Evolutionary conservation across 2,113 vertebrate species (phyloP).

Genomic region (Forbesichthys papilliferus): DNA sequence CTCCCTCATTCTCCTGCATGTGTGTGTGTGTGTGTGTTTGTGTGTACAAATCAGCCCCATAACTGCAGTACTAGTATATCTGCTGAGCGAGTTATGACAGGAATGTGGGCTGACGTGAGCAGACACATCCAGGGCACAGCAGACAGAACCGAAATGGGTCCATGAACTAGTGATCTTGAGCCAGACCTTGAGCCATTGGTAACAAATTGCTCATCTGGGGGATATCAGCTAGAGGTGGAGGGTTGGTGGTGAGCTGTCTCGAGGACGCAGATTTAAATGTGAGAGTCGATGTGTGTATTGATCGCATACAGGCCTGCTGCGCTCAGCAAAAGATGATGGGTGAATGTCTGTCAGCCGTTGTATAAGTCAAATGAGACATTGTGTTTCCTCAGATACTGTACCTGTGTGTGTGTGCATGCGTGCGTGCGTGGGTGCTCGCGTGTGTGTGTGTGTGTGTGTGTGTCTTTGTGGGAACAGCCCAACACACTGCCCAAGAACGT

Average conservation of each 20-base stretch:
- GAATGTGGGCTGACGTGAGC: conserved; percentile 57
- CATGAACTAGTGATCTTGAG: background rate
- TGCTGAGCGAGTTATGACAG: conserved; percentile 44
- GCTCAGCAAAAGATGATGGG: too few species aligned
- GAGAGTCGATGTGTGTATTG: too few species aligned
- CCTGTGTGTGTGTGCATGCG: background rate
- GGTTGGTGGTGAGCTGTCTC: too few species aligned
- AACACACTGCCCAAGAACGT: too few species aligned
- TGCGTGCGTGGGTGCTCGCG: background rate
- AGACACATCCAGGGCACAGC: conserved; percentile 44
- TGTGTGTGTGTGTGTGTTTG: conserved; percentile 6
- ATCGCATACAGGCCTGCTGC: too few species aligned
- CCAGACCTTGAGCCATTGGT: too few species aligned
- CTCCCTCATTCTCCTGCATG: too few species aligned
- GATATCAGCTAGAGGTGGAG: too few species aligned
- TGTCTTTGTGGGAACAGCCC: background rate
- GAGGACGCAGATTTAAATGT: too few species aligned
- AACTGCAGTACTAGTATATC: background rate
- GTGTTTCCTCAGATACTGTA: background rate
- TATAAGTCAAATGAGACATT: too few species aligned
- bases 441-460: conserved; percentile 18
- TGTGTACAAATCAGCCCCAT: conserved; percentile 7
- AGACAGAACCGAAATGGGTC: conserved; percentile 15
- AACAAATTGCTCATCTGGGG: too few species aligned
- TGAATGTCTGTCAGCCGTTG: too few species aligned